Base-by-base conservation (phyloP, 2,888 invertebrate genomes). In the Drosophila birchii region DNA sequence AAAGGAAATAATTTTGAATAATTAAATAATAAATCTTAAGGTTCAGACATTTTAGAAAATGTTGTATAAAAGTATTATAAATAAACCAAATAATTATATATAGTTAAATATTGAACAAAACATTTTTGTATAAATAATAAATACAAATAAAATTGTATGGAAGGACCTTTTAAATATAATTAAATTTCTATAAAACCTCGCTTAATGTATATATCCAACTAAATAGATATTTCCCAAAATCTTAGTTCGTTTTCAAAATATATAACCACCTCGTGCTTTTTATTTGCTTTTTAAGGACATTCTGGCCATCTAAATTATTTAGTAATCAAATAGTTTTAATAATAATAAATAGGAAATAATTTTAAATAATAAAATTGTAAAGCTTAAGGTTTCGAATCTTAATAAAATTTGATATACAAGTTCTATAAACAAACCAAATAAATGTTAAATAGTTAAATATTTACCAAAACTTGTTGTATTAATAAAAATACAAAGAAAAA, bases 261-360 rank as follows among this genome's bases (percentile, higher is more conserved):
- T 20, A 20, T 6, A 14, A 7, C n/a, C 47, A 12, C 38, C 6
- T 14, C 5, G 0, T 8, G 2, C n/a, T n/a, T n/a, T n/a, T n/a
- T n/a, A n/a, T 0, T 5, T n/a, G 14, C 18, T 29, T 39, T 41
- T n/a, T n/a, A n/a, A 47, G 47, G 68, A 68, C 9, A 47, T 61
- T 23, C 39, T 14, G 5, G 23, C 18, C 29, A 29, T 20, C 36
- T 64, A 11, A 43, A 66, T 64, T 38, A 66, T 64, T 66, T 7
- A 66, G 36, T 38, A 14, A 20, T 6, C 18, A 38, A 51, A 38
- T 66, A 38, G 51, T 53, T 58, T 45, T 12, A 47, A n/a, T n/a
- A n/a, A n/a, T n/a, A n/a, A n/a, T n/a, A n/a, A n/a, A n/a, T n/a
- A n/a, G n/a, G n/a, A n/a, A n/a, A n/a, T n/a, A n/a, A n/a, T n/a